Conservation (phyloP, 2,888 invertebrate species). For the Drosophila phalerata region DNA sequence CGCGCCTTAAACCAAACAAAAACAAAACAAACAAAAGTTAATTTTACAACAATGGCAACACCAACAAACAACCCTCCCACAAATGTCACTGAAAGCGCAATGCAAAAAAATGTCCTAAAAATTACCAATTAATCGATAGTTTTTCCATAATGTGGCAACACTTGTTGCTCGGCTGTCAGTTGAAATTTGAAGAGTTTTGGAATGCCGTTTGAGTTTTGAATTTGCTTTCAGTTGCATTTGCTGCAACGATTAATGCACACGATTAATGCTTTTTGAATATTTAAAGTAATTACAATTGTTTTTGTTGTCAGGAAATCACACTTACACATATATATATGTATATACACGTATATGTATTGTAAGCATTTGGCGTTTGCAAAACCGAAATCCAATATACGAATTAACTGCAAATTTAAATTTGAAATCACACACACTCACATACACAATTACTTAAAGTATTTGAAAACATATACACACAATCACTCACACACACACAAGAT, state of each 20-base stretch:
- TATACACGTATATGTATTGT: constrained; percentile 20
- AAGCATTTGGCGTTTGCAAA: constrained; percentile 56
- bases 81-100: constrained; percentile 68
- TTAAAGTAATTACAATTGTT: constrained; percentile 81
- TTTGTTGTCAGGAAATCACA: constrained; percentile 64
- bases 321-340: constrained; percentile 51
- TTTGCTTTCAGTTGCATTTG: constrained; percentile 64
- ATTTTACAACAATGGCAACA: constrained; percentile 72
- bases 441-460: constrained; percentile 81
- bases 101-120: constrained; percentile 23
- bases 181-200: constrained; percentile 14
- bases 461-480: constrained; percentile 72
- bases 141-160: constrained; percentile 22
- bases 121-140: constrained; percentile 7
- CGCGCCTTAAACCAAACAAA: constrained; percentile 15
- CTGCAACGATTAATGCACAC: constrained; percentile 50
- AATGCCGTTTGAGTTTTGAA: constrained; percentile 26
- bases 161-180: constrained; percentile 29
- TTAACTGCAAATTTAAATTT: constrained; percentile 80
- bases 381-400: constrained; percentile 50
- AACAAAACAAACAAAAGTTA: constrained; percentile 50
- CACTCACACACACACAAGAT: constrained; percentile 32
- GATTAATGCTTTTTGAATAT: constrained; percentile 80
- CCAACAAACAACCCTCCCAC: constrained; percentile 51
- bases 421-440: constrained; percentile 38